Evolutionary conservation across 2,888 invertebrate species (phyloP), one percentile per base, ranked within the genome.

Genomic region (Rhamnusium bicolor): DNA sequence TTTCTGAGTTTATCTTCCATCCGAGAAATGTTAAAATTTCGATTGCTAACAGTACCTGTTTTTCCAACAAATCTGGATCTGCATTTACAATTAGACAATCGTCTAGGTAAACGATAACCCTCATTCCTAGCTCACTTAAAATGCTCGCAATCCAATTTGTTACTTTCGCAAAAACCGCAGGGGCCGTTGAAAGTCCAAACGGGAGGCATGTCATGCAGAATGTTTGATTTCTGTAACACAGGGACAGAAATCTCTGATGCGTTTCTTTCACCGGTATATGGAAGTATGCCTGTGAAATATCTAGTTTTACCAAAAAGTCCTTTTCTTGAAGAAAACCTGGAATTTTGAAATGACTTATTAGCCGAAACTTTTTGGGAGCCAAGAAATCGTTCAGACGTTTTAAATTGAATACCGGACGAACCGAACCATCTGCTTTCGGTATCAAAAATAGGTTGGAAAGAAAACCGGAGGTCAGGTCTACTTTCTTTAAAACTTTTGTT

Each of bases 81-180:
- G 49, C 60, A 21, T 51, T 29, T 10, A 40, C 65, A 1, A 71
- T 24, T 0, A 69, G 32, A 21, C 49, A 66, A 79, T 10, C 80
- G 81, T 81, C 81, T 2, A 81, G 65, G 27, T 81, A 84, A 0
- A 83, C 81, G 6, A 82, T 62, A 4, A 77, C 66, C 47, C 78
- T 69, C n/a, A 80, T 76, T 0, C 70, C 70, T 58, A 18, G 71
- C n/a, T 62, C 0, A 12, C 79, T 61, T 0, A 82, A 63, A 0
- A 14, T 1, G 2, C 54, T 40, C 10, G 79, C 80, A 2, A 81
- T n/a, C 80, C 80, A 81, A 62, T 81, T 81, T 47, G 79, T 68
- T 1, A 81, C 19, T 2, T 71, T 58, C 2, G 81, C 75, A 51
- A 82, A 82, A 8, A 75, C 72, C 19, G 58, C 6, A 1, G 80